Conservation (phyloP, 2,797 vertebrate species). For the Petrocephalus schoutedeni region DNA sequence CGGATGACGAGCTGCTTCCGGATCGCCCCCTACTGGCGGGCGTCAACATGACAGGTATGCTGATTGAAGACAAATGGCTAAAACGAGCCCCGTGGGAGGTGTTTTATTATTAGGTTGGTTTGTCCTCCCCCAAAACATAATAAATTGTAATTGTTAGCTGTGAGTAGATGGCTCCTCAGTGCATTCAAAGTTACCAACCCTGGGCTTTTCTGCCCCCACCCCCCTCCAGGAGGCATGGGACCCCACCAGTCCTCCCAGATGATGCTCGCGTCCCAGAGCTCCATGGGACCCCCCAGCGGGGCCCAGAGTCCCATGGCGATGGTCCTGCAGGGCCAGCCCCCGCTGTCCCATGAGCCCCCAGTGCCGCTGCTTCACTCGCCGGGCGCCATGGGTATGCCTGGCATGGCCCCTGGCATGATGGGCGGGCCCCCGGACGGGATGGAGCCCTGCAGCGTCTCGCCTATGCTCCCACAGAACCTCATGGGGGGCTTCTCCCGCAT, state of each 20-base stretch:
- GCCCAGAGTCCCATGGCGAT: constrained; percentile 88
- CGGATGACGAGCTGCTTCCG: constrained; percentile 87
- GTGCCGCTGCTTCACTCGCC: constrained; percentile 79
- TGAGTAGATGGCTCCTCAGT: background rate
- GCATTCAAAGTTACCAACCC: background rate
- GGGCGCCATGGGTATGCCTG: constrained; percentile 77
- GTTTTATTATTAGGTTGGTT: background rate
- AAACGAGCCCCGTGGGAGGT: too few species aligned
- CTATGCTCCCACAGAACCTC: constrained; percentile 78
- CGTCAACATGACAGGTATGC: constrained; percentile 77
- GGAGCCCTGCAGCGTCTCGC: constrained; percentile 72
- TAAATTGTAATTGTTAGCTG: too few species aligned
- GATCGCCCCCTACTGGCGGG: constrained; percentile 85
- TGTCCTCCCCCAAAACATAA: background rate
- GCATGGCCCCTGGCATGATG: constrained; percentile 71
- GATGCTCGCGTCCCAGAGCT: constrained; percentile 58
- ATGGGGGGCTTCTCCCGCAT: constrained; percentile 77
- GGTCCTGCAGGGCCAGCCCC: constrained; percentile 77
- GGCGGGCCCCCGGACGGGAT: constrained; percentile 73
- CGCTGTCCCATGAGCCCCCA: constrained; percentile 79
- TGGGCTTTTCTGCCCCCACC: background rate
- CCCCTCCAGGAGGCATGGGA: constrained; percentile 66
- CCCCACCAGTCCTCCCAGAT: constrained; percentile 67
- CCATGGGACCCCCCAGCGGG: constrained; percentile 64
- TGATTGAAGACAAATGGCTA: background rate